Evolutionary conservation across 2,888 invertebrate species (phyloP), one percentile per base, ranked within the genome.

Genomic region (Rotaria macrura): DNA sequence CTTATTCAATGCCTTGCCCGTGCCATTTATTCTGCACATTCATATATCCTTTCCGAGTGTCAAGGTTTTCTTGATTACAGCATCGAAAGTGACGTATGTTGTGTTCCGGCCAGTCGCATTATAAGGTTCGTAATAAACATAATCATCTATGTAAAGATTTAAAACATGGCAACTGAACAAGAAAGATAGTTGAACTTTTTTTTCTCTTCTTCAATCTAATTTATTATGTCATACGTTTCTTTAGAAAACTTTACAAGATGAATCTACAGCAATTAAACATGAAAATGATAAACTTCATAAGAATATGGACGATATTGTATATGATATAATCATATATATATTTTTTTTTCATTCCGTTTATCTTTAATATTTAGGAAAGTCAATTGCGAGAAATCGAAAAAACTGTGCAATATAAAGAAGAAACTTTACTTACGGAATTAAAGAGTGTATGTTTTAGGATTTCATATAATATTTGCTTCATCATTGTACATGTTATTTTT

Each of bases 371-470:
- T 25, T 25, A 79, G 79, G 79, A 79, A 79, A 43, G 23, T 43
- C 79, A 79, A 43, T 40, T 79, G 14, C 43, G 43, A 79, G 43
- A 79, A 25, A 79, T 79, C 43, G 43, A 79, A 79, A 10, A 43
- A 79, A 43, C 79, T 79, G 79, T 79, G 14, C 43, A 79, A 79
- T 10, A 2, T 43, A 79, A 79, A 79, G 79, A 79, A 79, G 79
- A 79, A 79, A 12, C n/a, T 23, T 43, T 79, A 43, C 12, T 79
- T 10, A 25, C 25, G 40, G 79, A 79, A 43, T 79, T 79, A 43
- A 79, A 79, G n/a, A 12, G 12, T 40, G 79, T 79, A 79, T 38
- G 43, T 9, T 49, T 17, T 49, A 49, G 3, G 34, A 25, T 79
- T 79, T 47, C 47, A 47, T 23, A 7, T n/a, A n/a, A n/a, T 79